Evolutionary conservation across 2,113 vertebrate genomes (phyloP).

Genomic region (Microcebus murinus): DNA sequence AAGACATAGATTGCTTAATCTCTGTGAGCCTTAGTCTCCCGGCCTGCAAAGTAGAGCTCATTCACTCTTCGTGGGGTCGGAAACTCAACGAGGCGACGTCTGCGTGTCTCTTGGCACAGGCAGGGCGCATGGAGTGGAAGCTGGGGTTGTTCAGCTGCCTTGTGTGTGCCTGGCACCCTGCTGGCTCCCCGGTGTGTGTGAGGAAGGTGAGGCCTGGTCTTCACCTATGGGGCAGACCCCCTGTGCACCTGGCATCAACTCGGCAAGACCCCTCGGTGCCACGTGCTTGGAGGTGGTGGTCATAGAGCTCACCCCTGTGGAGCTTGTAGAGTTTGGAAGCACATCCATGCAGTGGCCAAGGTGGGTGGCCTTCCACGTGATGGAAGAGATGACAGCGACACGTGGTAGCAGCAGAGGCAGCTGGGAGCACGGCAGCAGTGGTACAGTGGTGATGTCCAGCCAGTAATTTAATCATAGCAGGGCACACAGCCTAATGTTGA

Average conservation of each 20-base stretch:
- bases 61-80: background rate
- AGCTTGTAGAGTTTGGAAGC: rapidly evolving
- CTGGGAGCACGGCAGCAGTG: too few species aligned
- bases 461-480: rapidly evolving
- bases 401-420: background rate
- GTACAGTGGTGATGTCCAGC: rapidly evolving
- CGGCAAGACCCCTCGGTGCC: too few species aligned
- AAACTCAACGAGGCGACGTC: background rate
- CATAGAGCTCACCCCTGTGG: background rate
- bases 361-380: too few species aligned
- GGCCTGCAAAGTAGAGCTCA: background rate
- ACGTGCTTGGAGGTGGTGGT: rapidly evolving
- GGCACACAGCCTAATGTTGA: background rate
- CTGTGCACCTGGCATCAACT: background rate
- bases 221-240: background rate
- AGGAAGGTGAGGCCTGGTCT: background rate
- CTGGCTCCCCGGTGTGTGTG: background rate
- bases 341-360: background rate
- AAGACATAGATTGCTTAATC: background rate
- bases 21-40: background rate
- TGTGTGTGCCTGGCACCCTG: background rate
- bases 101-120: rapidly evolving
- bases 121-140: rapidly evolving
- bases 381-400: background rate
- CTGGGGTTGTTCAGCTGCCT: rapidly evolving